Percentiles rank a stretch among this genome's conserved stretches.
phyloP scores from a whole-genome alignment of 2,113 vertebrate genomes.

The Passer montanus region DNA sequence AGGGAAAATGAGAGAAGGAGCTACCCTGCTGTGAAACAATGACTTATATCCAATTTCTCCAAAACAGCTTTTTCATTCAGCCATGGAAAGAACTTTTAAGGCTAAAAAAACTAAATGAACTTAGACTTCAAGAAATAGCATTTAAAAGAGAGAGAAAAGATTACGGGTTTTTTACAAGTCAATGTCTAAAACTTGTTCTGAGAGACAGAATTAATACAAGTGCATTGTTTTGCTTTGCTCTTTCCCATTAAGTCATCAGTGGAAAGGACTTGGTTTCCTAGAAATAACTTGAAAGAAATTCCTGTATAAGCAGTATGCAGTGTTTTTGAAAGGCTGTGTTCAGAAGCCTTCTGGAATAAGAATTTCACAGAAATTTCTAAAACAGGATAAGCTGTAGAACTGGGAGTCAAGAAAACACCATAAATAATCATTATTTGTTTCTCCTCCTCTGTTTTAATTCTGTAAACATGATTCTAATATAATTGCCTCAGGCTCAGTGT shows the following conservation, averaged over 20 bases:
- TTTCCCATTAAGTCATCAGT: background rate
- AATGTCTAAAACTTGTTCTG: background rate
- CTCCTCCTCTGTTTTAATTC: background rate
- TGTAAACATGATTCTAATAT: background rate
- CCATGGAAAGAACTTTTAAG: background rate
- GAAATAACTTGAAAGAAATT: background rate
- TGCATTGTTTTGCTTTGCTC: background rate
- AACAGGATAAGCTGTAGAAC: background rate
- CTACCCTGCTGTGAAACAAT: slow-evolving; percentile 11
- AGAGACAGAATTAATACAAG: background rate
- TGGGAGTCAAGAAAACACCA: background rate
- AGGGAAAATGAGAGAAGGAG: background rate
- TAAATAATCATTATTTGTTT: background rate
- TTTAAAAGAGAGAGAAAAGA: background rate
- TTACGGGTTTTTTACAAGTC: background rate
- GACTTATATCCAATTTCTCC: slow-evolving; percentile 1
- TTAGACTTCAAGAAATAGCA: background rate
- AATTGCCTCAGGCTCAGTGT: background rate
- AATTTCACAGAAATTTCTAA: background rate
- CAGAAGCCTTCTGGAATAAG: background rate
- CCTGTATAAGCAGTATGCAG: background rate
- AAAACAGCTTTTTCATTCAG: background rate
- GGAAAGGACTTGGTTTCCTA: background rate
- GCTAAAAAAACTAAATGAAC: background rate
- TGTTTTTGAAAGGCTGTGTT: background rate